Evolutionary conservation across 2,797 vertebrate species (phyloP).

Genomic region (Cossypha polioptera): DNA sequence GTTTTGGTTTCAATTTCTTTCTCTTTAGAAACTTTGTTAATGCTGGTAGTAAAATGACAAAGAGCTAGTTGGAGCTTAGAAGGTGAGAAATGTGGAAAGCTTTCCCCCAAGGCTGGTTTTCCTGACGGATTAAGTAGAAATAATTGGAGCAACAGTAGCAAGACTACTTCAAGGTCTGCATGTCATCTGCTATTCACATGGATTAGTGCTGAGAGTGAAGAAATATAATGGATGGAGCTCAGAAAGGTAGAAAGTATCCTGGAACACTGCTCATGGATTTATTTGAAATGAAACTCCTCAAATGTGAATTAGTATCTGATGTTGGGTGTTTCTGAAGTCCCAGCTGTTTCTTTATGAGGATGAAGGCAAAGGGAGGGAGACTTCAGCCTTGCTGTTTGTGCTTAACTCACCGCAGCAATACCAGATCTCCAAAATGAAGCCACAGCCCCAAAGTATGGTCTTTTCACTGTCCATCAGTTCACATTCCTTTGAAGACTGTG

Average conservation of each 20-base stretch:
- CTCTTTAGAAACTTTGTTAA: not conserved
- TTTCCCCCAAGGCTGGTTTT: not conserved
- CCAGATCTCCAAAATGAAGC: not conserved
- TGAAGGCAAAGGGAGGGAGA: not conserved
- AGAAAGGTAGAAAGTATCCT: not conserved
- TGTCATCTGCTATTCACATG: not conserved
- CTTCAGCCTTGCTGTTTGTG: not conserved
- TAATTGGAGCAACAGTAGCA: not conserved
- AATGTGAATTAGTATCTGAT: not conserved
- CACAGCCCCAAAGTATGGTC: not conserved
- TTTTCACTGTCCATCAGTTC: not conserved
- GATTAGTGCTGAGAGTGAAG: not conserved
- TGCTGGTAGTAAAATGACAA: not conserved
- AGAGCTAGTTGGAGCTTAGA: not conserved
- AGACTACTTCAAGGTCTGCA: not conserved
- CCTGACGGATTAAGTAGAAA: slow-evolving; percentile 2
- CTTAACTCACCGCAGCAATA: not conserved
- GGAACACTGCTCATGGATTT: not conserved
- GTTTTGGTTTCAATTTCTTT: not conserved
- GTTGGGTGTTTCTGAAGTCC: not conserved
- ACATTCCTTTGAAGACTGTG: not conserved
- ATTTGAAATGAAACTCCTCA: not conserved
- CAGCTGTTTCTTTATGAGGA: not conserved
- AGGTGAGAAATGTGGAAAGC: not conserved
- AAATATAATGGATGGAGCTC: not conserved